These are phyloP conservation scores for Myrmecobius fasciatus DNA, from an alignment of 2,113 vertebrate genomes.

Conservation along the genomic window DNA sequence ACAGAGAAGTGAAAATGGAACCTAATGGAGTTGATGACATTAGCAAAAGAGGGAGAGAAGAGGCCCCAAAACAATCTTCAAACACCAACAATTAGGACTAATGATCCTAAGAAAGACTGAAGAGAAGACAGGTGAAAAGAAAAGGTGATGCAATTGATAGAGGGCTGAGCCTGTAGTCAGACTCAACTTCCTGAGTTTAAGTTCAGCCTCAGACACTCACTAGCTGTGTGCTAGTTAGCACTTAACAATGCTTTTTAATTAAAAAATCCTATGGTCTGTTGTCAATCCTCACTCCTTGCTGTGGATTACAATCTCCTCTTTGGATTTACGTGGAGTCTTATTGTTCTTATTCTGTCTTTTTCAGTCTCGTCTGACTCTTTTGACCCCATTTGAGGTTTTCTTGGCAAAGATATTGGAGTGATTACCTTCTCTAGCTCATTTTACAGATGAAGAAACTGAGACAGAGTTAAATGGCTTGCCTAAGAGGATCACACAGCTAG, in stretches of 20 bases:
- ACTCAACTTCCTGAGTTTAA: background rate
- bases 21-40: background rate
- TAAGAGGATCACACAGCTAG: background rate
- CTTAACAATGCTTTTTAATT: too few species aligned
- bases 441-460: background rate
- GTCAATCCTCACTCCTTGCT: too few species aligned
- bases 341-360: too few species aligned
- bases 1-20: background rate
- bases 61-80: background rate
- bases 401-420: too few species aligned
- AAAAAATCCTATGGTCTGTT: too few species aligned
- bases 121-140: background rate
- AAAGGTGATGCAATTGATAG: too few species aligned
- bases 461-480: background rate
- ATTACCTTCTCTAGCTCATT: background rate
- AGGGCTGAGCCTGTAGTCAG: background rate
- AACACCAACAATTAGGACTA: background rate
- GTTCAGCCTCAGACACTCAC: too few species aligned
- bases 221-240: too few species aligned
- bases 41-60: background rate
- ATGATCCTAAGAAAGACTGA: background rate
- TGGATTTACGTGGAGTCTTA: too few species aligned
- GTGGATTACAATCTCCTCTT: too few species aligned
- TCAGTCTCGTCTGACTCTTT: too few species aligned
- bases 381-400: too few species aligned